Evolutionary conservation across 2,888 invertebrate genomes (phyloP), one percentile per base, ranked within the genome.

Genomic region (Synergus japonicus): DNA sequence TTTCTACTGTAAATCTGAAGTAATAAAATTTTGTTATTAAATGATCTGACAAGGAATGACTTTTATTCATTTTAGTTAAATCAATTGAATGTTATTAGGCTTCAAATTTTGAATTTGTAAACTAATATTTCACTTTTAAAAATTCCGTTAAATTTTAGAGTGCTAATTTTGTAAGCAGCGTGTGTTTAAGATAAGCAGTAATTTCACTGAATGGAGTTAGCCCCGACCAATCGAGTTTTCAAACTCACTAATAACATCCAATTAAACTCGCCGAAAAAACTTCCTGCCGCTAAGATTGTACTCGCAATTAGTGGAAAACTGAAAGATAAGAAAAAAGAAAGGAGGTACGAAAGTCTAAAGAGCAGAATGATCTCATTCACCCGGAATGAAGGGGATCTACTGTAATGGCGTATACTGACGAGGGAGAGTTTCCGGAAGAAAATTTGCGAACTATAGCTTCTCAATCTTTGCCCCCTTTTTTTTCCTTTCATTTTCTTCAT

Each of bases 401-500:
- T 73, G 73, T 73, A 73, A 73, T 73, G 73, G 73, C 73, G 54
- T 29, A 29, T 37, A 73, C 73, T 73, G 73, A 73, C 54, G 73
- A 73, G 73, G 73, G 37, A 73, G 73, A 73, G 73, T 73, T 73
- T 73, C 73, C 73, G 73, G 54, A 73, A 73, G 73, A 73, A 73
- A 73, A 73, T 73, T 73, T 73, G 73, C 37, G 73, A 73, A 73
- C 73, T 73, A 73, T 41, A 49, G 73, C 73, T 73, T 73, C 54
- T 73, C 54, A 54, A 73, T 73, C 73, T 49, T 73, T 54, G 73
- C 54, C n/a, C 73, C 54, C 12, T 37, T 73, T 41, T 73, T 54
- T 65, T 66, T 81, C 18, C 18, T 58, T 65, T 44, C 15, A 54
- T 13, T 64, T 77, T 81, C 44, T 67, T 69, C 49, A 76, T 76